Percentiles rank a stretch among this genome's conserved stretches.
Evolutionary conservation across 2,888 invertebrate genomes (phyloP).

Genomic region (Zaprionus bogoriensis): DNA sequence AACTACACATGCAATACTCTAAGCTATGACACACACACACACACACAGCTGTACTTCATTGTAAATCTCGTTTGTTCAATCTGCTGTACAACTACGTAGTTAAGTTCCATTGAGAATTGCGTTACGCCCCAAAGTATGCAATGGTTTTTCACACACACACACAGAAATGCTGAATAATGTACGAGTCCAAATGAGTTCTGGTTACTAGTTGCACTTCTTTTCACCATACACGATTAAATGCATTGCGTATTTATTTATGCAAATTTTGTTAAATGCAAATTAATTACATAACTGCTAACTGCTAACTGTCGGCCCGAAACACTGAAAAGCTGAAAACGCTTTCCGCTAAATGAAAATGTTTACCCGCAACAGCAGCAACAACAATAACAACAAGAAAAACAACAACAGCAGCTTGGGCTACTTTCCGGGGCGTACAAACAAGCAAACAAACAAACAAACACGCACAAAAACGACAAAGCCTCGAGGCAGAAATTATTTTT

Average conservation of each 20-base stretch:
- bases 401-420: conserved; percentile 32
- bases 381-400: conserved; percentile 13
- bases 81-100: conserved; percentile 31
- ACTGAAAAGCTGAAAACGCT: conserved; percentile 59
- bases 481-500: conserved; percentile 74
- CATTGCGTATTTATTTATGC: conserved; percentile 68
- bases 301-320: conserved; percentile 46
- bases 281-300: conserved; percentile 70
- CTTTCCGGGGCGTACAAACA: conserved; percentile 15
- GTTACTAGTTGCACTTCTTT: conserved; percentile 8
- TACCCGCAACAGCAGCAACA: conserved; percentile 11
- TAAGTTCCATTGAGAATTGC: conserved; percentile 38
- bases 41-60: conserved; percentile 6
- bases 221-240: conserved; percentile 40
- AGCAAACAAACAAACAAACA: conserved; percentile 39
- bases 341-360: conserved; percentile 32
- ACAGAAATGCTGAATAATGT: conserved; percentile 18
- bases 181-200: conserved; percentile 20
- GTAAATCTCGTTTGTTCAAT: conserved; percentile 42
- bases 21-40: conserved; percentile 23
- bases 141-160: conserved; percentile 8
- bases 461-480: conserved; percentile 50
- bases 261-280: conserved; percentile 78
- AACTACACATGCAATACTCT: conserved; percentile 39
- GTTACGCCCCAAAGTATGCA: conserved; percentile 35